Base-by-base conservation (phyloP, 2,888 invertebrate genomes). In the Leptinotarsa tumamoca region DNA sequence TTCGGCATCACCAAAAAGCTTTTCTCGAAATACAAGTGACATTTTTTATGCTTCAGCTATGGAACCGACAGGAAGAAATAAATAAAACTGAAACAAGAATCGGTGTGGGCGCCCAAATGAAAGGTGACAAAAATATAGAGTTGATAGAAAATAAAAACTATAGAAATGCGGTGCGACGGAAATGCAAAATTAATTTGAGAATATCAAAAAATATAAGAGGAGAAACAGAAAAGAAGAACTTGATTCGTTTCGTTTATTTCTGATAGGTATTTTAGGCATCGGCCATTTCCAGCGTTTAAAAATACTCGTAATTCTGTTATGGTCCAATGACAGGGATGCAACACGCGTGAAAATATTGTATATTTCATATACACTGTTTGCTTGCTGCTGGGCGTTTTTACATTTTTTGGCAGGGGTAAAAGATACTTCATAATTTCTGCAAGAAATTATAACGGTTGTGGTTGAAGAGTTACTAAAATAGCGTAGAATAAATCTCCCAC, bases 51-150 rank as follows among this genome's bases (percentile, higher is more conserved):
- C 81, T 80, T 79, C 81, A 80, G 79, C 79, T 77, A 76, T 77
- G 80, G 79, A 79, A 80, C 74, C 77, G 83, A 83, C 85, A 84
- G 85, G 84, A 85, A 84, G 84, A 82, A 82, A 85, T 84, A 85
- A 84, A 84, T 85, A 84, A 83, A 82, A 82, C 80, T 80, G 82
- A 80, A 84, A 83, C 84, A 82, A 84, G 84, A 83, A 82, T 80
- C 80, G 73, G 78, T 70, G 83, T 83, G 77, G 83, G 83, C 81
- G 83, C 78, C 76, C 79, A 76, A 80, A 83, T 82, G 82, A 82
- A 81, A 79, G 82, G 80, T 82, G 84, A 85, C 81, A 80, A 82
- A 84, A 85, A 84, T 84, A 84, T 77, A 79, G 58, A 74, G 56
- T 43, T 66, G 71, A 74, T 74, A 33, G 68, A 73, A 71, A 71